Evolutionary conservation across 2,888 invertebrate species (phyloP), one percentile per base, ranked within the genome.

Genomic region (Danaus chrysippus): DNA sequence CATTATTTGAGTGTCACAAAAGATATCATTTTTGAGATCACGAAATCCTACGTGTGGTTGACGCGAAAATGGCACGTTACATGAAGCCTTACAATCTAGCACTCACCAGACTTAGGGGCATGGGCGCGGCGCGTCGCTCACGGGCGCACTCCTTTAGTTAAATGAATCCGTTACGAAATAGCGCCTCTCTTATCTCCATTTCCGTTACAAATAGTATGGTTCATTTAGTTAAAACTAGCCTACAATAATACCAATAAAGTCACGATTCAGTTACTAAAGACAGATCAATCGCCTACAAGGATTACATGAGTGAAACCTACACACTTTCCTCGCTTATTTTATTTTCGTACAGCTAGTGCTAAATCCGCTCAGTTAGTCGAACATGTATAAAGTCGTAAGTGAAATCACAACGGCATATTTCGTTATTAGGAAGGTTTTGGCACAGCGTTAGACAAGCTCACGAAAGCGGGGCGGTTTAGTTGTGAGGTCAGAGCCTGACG

Each of bases 31-130:
- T 56, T 42, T 46, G 17, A 63, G 60, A 49, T 54, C 54, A 56
- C 56, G 54, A 54, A 43, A 42, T 43, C 41, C 49, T 54, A 63
- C 52, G 49, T 63, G 58, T 70, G 73, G 76, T 81, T 79, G 74
- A 82, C 77, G 76, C 76, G 77, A 81, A 83, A 84, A 83, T 81
- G 83, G 83, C 84, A 84, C 83, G 82, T 72, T 79, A 69, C 67
- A 78, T 75, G 88, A 90, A 89, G 83, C 87, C 90, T 88, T 90
- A 91, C 76, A 84, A 85, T 76, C 79, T 89, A 91, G 75, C 81
- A 91, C 90, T 91, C 82, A 90, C 90, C 90, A 84, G 83, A 82
- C 83, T 82, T 81, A 82, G 79, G 85, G 78, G 83, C 90, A 91
- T 91, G 89, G 90, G 90, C 90, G 90, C 90, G 87, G 88, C 88